Evolutionary conservation across 2,113 vertebrate species (phyloP).

Genomic region (Rhabdornis inornatus): DNA sequence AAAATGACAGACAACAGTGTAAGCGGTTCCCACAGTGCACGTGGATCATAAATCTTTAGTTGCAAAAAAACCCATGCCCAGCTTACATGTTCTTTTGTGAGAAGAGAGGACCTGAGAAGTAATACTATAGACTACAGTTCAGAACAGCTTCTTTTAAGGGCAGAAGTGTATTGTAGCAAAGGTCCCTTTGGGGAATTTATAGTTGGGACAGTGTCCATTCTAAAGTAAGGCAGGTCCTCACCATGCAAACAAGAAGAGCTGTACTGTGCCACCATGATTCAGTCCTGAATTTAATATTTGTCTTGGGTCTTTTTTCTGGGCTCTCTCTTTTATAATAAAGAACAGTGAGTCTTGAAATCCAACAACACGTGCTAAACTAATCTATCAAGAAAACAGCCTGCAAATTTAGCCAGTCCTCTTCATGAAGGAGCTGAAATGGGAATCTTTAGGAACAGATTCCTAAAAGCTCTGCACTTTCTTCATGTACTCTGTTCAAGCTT

Average conservation of each 20-base stretch:
- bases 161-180: background rate
- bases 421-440: background rate
- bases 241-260: background rate
- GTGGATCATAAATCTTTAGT: background rate
- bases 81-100: background rate
- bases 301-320: background rate
- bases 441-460: background rate
- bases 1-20: background rate
- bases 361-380: background rate
- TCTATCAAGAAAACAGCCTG: background rate
- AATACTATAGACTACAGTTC: background rate
- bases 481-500: background rate
- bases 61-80: background rate
- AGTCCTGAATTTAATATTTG: background rate
- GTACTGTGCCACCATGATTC: background rate
- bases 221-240: background rate
- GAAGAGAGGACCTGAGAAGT: background rate
- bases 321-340: background rate
- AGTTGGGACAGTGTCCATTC: background rate
- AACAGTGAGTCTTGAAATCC: background rate
- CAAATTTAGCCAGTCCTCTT: background rate
- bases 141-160: background rate
- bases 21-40: background rate
- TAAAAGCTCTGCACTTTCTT: background rate
- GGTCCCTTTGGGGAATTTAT: background rate